These are phyloP conservation scores for Linepithema humile DNA, from an alignment of 1,140 invertebrate genomes.

Conservation along the genomic window DNA sequence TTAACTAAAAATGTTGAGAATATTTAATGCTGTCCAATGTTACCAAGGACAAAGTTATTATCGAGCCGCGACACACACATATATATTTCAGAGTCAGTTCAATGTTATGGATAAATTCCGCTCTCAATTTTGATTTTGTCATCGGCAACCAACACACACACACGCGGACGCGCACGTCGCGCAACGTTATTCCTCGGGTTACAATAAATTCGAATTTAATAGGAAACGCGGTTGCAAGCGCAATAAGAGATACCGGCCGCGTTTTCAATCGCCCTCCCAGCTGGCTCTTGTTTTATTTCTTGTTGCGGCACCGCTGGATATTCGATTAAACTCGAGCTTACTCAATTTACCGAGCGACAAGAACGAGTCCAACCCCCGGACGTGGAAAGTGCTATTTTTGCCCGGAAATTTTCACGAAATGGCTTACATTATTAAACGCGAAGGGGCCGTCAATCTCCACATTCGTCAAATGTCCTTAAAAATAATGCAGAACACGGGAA, in stretches of 20 bases:
- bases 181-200: constrained; percentile 1
- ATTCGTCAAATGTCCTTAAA: not conserved
- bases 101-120: not conserved
- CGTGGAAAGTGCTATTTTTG: constrained; percentile 14
- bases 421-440: constrained; percentile 5
- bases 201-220: constrained; percentile 55
- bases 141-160: not conserved
- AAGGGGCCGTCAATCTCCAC: not conserved
- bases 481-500: too few relatives aligned
- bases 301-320: not conserved
- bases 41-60: not conserved
- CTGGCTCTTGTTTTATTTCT: constrained; percentile 34
- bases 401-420: not conserved
- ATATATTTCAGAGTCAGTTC: not conserved
- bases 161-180: not conserved
- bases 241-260: constrained; percentile 30
- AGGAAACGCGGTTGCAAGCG: not conserved
- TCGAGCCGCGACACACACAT: not conserved
- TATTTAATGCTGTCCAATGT: constrained; percentile 20
- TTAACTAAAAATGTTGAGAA: constrained; percentile 8
- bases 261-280: constrained; percentile 35
- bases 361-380: not conserved
- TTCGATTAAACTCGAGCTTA: constrained; percentile 55
- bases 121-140: constrained; percentile 8
- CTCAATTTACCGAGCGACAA: constrained; percentile 47